These are phyloP conservation scores for Liposcelis brunnea DNA, from an alignment of 2,888 invertebrate species.

Conservation along the genomic window DNA sequence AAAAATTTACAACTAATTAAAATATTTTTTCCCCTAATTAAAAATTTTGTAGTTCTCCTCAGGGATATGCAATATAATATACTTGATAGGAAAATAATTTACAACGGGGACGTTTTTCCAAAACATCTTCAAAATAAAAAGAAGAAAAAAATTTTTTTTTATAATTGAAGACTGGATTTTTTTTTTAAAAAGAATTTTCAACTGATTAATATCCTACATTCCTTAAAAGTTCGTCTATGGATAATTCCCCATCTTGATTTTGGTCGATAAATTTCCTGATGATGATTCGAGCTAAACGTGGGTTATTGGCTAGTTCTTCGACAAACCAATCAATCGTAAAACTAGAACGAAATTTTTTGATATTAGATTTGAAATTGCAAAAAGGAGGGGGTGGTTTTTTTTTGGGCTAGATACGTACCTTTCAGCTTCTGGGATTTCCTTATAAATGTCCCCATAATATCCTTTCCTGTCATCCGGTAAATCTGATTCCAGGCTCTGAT, in stretches of 20 bases:
- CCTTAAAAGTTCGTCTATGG: conserved; percentile 37
- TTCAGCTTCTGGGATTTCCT: neutral
- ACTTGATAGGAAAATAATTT: too few species aligned
- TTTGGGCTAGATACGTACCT: neutral
- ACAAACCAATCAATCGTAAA: conserved; percentile 25
- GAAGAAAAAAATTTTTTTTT: conserved; percentile 9
- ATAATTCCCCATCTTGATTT: conserved; percentile 37
- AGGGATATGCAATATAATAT: too few species aligned
- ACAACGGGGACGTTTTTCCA: neutral
- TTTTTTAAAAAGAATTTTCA: conserved; percentile 7
- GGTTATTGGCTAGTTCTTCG: conserved; percentile 34
- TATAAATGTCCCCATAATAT: neutral
- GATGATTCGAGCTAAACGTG: conserved; percentile 37
- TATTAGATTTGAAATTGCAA: neutral
- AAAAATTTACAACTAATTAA: too few species aligned
- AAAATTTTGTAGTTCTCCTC: too few species aligned
- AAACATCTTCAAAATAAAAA: neutral
- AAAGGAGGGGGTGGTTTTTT: neutral
- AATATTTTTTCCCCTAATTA: too few species aligned
- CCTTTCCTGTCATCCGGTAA: neutral
- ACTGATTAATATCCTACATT: conserved; percentile 20
- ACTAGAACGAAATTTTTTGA: conserved; percentile 16
- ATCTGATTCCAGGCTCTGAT: conserved; percentile 1
- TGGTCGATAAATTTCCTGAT: conserved; percentile 38
- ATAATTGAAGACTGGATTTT: conserved; percentile 4